Base-by-base conservation (phyloP, 2,113 vertebrate species). In the Toxotes jaculatrix region DNA sequence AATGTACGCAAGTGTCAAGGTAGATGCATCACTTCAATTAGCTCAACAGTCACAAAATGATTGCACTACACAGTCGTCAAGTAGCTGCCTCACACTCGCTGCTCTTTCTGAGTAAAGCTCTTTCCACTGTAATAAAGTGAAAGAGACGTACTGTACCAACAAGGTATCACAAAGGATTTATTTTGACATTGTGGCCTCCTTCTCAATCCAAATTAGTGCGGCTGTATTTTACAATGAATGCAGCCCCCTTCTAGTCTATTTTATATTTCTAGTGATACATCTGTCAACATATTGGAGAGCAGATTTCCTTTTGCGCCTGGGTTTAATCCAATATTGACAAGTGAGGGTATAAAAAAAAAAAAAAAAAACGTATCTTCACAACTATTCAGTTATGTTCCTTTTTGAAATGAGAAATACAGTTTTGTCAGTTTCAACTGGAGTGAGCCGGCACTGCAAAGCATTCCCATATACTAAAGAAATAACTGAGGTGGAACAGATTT, bases 1-100 rank as follows among this genome's bases (percentile, higher is more conserved):
- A 82, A 84, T 43, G 7, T 43, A 43, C 38, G 9, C 79, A 85
- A 80, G 66, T 87, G 82, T 83, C 82, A 72, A 45, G 40, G 67
- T 85, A 57, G 42, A 82, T 31, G 69, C 67, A 71, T 67, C 79
- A 31, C 71, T 88, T 85, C 83, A 87, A 65, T 86, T 80, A 87
- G 73, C 61, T 74, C 55, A 77, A 42, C 77, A 63, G 67, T 74
- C 23, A 34, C 72, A 56, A 59, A 85, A 55, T 67, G 68, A 77
- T 77, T 59, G 78, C 72, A 12, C 53, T 34, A 45, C 49, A 42
- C 51, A 38, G 63, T 61, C 72, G 85, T 60, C 78, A 64, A 77
- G 71, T 19, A n/a, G 63, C 71, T 62, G 74, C 81, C 53, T 65
- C 40, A 3, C 47, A 11, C 17, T 60, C 69, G 12, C 51, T 36